These are phyloP conservation scores for Cassiopea xamachana DNA, from an alignment of 30 jellyfish, hydroid and myxozoan species.

Conservation along the genomic window DNA sequence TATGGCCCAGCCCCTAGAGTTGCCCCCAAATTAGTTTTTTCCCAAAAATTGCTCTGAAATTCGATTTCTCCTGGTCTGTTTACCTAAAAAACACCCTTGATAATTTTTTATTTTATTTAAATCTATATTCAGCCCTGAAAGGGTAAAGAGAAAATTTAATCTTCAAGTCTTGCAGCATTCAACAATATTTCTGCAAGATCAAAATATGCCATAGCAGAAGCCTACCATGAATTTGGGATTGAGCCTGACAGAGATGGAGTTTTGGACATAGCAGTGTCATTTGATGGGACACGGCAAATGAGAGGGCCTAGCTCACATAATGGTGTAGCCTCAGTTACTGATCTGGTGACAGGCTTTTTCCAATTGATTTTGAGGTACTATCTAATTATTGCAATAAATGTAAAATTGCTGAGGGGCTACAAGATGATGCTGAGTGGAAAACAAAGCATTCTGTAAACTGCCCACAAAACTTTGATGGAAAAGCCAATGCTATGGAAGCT, in stretches of 20 bases:
- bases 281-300: slow-evolving; percentile 36
- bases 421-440: not conserved
- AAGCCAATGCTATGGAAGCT: slow-evolving; percentile 27
- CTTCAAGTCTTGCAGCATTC: not conserved
- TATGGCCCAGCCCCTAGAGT: too few relatives aligned
- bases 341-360: not conserved
- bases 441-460: not conserved
- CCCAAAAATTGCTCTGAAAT: too few relatives aligned
- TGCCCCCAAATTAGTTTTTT: too few relatives aligned
- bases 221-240: slow-evolving; percentile 18
- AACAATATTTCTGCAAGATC: not conserved
- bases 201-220: not conserved
- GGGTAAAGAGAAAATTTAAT: too few relatives aligned
- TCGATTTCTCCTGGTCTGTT: too few relatives aligned
- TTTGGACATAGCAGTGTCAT: slow-evolving; percentile 32
- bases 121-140: too few relatives aligned
- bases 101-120: too few relatives aligned
- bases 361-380: slow-evolving; percentile 6
- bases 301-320: not conserved
- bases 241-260: slow-evolving; percentile 20
- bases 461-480: slow-evolving; percentile 5
- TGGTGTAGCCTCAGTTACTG: slow-evolving; percentile 1
- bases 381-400: not conserved
- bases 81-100: too few relatives aligned
- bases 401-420: not conserved